phyloP scores from a whole-genome alignment of 2,888 invertebrate genomes.

The Zele albiditarsus region DNA sequence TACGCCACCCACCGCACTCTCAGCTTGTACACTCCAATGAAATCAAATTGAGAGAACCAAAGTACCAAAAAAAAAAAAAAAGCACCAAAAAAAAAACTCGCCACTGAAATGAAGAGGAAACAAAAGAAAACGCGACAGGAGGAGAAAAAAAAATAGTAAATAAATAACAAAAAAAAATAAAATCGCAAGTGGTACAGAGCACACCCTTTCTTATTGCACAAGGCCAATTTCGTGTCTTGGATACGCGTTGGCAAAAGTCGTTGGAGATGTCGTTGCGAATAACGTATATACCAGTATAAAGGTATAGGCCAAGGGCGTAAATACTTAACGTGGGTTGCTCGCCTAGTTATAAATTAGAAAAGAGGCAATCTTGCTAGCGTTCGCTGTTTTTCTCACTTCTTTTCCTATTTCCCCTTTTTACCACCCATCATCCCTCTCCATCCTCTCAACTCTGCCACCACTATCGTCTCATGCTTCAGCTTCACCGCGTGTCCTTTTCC shows the following conservation, averaged over 20 bases:
- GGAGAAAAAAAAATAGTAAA: background rate
- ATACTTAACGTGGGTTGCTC: constrained; percentile 69
- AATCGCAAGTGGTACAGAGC: constrained; percentile 1
- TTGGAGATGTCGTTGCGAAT: constrained; percentile 56
- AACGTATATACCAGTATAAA: constrained; percentile 52
- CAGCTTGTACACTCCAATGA: background rate
- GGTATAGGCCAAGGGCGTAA: constrained; percentile 62
- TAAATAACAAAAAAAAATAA: constrained; percentile 27
- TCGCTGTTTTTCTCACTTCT: constrained; percentile 55
- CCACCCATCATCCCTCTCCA: constrained; percentile 40
- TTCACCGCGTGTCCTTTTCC: background rate
- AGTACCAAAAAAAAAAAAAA: background rate
- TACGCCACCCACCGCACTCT: background rate
- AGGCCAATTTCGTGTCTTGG: constrained; percentile 63
- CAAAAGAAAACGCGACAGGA: background rate
- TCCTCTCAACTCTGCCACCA: constrained; percentile 30
- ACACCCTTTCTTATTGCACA: constrained; percentile 37
- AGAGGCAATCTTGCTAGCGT: constrained; percentile 68
- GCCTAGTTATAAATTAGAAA: constrained; percentile 72
- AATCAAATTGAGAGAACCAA: background rate
- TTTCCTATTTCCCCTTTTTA: constrained; percentile 42
- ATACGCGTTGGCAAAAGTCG: constrained; percentile 55
- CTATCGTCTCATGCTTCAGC: constrained; percentile 14
- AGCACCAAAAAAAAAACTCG: background rate
- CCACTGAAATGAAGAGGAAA: background rate